Conservation (phyloP, 1,140 invertebrate species). For the Drosophila yakuba region DNA sequence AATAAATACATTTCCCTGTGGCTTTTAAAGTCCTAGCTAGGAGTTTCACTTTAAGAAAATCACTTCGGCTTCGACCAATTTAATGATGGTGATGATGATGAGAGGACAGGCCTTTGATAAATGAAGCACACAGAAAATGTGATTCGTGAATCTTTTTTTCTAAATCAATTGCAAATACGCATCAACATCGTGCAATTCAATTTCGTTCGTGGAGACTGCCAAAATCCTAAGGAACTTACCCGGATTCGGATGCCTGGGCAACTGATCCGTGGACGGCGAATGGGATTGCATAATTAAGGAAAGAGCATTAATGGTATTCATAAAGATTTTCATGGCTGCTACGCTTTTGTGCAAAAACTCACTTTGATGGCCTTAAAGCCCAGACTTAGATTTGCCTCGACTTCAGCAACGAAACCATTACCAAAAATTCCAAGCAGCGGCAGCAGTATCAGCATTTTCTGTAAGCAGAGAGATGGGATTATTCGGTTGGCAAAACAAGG, state of each 20-base stretch:
- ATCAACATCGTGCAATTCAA: constrained; percentile 31
- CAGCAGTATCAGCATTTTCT: constrained; percentile 84
- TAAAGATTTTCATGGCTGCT: constrained; percentile 48
- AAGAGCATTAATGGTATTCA: constrained; percentile 67
- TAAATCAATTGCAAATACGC: constrained; percentile 47
- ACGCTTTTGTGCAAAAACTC: constrained; percentile 48
- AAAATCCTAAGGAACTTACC: constrained; percentile 63
- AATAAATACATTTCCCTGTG: neutral
- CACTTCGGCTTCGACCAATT: neutral
- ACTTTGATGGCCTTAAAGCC: constrained; percentile 82
- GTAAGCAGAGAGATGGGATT: constrained; percentile 47
- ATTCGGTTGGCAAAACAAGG: constrained; percentile 35
- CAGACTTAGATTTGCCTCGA: constrained; percentile 74
- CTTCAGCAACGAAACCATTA: constrained; percentile 76
- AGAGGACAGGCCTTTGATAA: constrained; percentile 61
- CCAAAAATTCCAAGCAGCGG: constrained; percentile 75
- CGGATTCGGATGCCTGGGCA: constrained; percentile 77
- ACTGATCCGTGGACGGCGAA: constrained; percentile 33
- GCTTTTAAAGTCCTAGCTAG: neutral
- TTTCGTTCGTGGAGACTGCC: constrained; percentile 10
- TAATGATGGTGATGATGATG: neutral
- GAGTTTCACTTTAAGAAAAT: constrained; percentile 9
- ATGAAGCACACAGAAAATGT: constrained; percentile 74
- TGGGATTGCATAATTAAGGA: constrained; percentile 49
- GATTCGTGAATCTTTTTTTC: constrained; percentile 57